Conservation (phyloP, 2,888 invertebrate species). For the Drosophila paracracens region DNA sequence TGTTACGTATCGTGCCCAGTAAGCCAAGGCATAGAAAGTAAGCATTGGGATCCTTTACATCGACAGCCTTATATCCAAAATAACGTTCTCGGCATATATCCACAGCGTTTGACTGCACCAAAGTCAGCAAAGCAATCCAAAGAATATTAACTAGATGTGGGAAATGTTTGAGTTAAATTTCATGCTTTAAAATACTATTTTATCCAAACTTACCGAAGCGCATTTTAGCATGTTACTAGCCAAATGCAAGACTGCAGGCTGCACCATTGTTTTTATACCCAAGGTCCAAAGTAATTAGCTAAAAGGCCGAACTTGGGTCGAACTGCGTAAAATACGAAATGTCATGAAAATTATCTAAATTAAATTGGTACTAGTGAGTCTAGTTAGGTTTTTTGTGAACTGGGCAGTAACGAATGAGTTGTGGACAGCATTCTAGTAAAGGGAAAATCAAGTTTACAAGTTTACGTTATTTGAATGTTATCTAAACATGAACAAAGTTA, state of each 20-base stretch:
- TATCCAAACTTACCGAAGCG: constrained; percentile 35
- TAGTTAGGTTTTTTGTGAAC: not conserved
- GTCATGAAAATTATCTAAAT: constrained; percentile 15
- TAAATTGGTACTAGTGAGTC: constrained; percentile 9
- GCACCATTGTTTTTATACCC: constrained; percentile 31
- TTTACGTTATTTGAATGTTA: not conserved
- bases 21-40: constrained; percentile 46
- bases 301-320: constrained; percentile 8
- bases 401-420: not conserved
- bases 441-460: not conserved
- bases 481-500: not conserved
- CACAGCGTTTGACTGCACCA: constrained; percentile 14
- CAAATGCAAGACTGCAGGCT: not conserved
- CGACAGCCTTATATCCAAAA: constrained; percentile 41
- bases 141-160: constrained; percentile 6
- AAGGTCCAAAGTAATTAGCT: constrained; percentile 22
- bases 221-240: constrained; percentile 29
- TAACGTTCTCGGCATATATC: constrained; percentile 36
- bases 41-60: constrained; percentile 18
- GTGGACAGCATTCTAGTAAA: not conserved
- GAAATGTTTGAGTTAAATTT: not conserved
- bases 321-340: not conserved
- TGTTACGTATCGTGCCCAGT: constrained; percentile 34
- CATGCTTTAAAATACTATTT: not conserved
- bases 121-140: constrained; percentile 31